Evolutionary conservation across 2,113 vertebrate genomes (phyloP).

Genomic region (Psephotus haematonotus): DNA sequence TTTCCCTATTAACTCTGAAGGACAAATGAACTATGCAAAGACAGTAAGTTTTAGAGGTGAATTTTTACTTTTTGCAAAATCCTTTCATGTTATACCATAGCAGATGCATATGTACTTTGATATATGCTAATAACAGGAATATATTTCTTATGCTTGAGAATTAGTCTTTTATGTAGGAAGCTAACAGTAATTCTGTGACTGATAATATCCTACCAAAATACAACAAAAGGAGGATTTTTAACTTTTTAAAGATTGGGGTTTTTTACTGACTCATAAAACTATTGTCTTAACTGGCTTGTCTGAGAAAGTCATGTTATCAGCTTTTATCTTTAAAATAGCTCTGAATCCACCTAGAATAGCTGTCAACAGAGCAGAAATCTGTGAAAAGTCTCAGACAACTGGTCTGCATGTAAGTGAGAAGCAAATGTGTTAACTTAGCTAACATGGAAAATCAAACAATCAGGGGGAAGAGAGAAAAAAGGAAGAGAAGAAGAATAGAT

Average conservation of each 20-base stretch:
- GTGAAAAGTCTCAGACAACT: slow-evolving; percentile 61
- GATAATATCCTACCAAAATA: not conserved
- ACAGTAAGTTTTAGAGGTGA: not conserved
- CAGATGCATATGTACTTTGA: not conserved
- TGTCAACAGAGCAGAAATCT: slow-evolving; percentile 56
- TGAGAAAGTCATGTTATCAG: slow-evolving; percentile 59
- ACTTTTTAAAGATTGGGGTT: accelerated
- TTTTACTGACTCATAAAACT: not conserved
- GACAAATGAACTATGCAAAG: not conserved
- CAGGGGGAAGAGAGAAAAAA: not conserved
- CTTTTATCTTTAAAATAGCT: slow-evolving; percentile 71
- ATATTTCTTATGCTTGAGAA: not conserved
- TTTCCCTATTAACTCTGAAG: not conserved
- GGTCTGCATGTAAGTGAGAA: slow-evolving; percentile 45
- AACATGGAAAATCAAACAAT: slow-evolving; percentile 40
- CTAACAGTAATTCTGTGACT: not conserved
- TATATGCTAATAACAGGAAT: not conserved
- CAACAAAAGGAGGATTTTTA: not conserved
- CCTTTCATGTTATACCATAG: not conserved
- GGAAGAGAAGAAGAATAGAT: not conserved
- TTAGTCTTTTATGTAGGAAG: not conserved
- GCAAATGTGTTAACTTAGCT: slow-evolving; percentile 48
- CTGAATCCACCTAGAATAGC: slow-evolving; percentile 66
- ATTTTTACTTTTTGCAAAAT: not conserved
- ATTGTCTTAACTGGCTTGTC: slow-evolving; percentile 49